Evolutionary conservation across 2,888 invertebrate species (phyloP).

Genomic region (Amphiduros pacificus): DNA sequence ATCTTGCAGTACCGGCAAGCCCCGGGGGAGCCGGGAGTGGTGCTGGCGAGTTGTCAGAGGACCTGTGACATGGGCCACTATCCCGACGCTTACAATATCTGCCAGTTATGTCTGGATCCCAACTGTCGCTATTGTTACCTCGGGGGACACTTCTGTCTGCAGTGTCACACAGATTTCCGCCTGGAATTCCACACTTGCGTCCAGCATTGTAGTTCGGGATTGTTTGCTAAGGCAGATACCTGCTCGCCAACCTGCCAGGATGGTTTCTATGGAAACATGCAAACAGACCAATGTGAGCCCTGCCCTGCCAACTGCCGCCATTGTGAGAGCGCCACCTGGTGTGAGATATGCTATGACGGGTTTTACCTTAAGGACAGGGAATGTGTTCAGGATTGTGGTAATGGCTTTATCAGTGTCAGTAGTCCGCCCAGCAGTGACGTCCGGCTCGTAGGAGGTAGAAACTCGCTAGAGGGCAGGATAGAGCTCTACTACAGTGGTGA

Average conservation of each 20-base stretch:
- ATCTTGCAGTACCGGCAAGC: neutral
- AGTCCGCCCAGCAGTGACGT: neutral
- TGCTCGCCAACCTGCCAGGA: constrained; percentile 10
- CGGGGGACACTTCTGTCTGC: constrained; percentile 1
- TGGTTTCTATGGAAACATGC: constrained; percentile 16
- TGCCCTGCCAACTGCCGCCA: constrained; percentile 12
- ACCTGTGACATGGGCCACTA: constrained; percentile 1
- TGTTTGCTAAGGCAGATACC: neutral
- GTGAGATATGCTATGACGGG: constrained; percentile 11
- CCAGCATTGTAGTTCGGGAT: constrained; percentile 3
- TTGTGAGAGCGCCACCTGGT: constrained; percentile 6
- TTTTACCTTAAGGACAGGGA: constrained; percentile 5
- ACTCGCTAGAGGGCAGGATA: constrained; percentile 12
- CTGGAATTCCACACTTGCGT: constrained; percentile 1
- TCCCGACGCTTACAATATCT: constrained; percentile 2
- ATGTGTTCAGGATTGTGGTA: constrained; percentile 20
- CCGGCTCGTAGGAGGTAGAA: constrained; percentile 12
- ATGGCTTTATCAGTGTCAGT: constrained; percentile 6
- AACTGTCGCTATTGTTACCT: constrained; percentile 5
- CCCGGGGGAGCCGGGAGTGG: neutral
- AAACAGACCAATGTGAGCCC: constrained; percentile 9
- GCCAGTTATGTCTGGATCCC: constrained; percentile 5
- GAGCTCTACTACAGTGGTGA: constrained; percentile 17
- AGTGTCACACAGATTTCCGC: constrained; percentile 2
- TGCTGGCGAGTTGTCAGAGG: neutral